phyloP scores from a whole-genome alignment of 2,888 invertebrate genomes.

The Gnatocerus cornutus region DNA sequence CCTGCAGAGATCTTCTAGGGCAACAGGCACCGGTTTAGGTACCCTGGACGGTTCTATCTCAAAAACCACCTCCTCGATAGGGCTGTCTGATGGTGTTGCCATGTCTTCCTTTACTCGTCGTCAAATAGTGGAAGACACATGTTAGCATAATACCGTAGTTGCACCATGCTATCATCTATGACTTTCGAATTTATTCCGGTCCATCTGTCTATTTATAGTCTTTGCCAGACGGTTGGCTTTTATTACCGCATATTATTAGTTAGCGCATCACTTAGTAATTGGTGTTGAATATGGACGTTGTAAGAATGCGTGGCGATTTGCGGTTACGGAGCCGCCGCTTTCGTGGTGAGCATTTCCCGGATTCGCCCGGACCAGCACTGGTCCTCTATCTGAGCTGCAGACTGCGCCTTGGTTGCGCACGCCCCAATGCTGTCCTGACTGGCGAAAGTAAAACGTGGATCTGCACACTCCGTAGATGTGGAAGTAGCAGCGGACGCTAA shows the following conservation, averaged over 20 bases:
- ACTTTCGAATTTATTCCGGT: constrained; percentile 57
- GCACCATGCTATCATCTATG: constrained; percentile 59
- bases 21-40: constrained; percentile 88
- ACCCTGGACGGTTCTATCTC: constrained; percentile 87
- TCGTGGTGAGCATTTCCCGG: constrained; percentile 59
- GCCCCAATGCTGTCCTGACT: constrained; percentile 49
- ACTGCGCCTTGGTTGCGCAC: constrained; percentile 60
- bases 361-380: constrained; percentile 65
- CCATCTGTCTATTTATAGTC: constrained; percentile 57
- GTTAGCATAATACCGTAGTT: constrained; percentile 51
- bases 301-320: constrained; percentile 1
- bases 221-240: constrained; percentile 1
- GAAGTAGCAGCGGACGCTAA: constrained; percentile 12
- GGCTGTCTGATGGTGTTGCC: constrained; percentile 91
- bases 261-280: constrained; percentile 33
- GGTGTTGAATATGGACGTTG: constrained; percentile 41
- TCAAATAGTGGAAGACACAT: constrained; percentile 47
- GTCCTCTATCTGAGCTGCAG: constrained; percentile 63
- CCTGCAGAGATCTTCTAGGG: constrained; percentile 91
- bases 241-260: constrained; percentile 31
- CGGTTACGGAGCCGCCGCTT: constrained; percentile 35
- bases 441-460: constrained; percentile 36
- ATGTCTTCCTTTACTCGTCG: constrained; percentile 69
- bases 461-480: constrained; percentile 14
- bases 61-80: constrained; percentile 89